Evolutionary conservation across 2,888 invertebrate species (phyloP), one percentile per base, ranked within the genome.

Genomic region (Acleris holmiana): DNA sequence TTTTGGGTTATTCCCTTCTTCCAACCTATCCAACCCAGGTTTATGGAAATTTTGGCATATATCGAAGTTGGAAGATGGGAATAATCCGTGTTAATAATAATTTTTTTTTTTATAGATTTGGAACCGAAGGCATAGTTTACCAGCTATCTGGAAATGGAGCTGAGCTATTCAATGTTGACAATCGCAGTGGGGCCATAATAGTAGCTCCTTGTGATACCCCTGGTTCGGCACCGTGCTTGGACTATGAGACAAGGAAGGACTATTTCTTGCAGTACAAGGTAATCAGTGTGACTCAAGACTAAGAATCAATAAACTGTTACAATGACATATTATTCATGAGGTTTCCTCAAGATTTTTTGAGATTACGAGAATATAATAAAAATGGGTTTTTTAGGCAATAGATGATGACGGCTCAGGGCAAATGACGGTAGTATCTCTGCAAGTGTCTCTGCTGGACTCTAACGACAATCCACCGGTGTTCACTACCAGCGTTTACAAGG

Each of bases 381-480:
- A 29, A 10, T 29, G 2, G 29, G 0, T 6, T 41, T 4, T 40
- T 6, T 82, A 97, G 96, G 98, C 97, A 0, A 97, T 96, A 13
- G 98, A 98, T 73, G 95, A 97, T 76, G 95, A 96, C 68, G 98
- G 97, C 0, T 93, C 94, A 18, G 98, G 97, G 0, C 96, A 96
- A 77, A 95, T 94, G 48, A 95, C 96, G 0, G 95, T 96, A 29
- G 96, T 97, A 0, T 95, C 97, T 0, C 89, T 98, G 2, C 95
- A 96, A 72, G 95, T 98, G 61, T 94, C 95, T 0, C 92, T 98
- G 1, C 94, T 94, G 0, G 98, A 98, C 82, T 96, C 96, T 65
- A 98, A 98, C 83, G 98, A 98, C 86, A 98, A 97, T 79, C 94
- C 97, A 0, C 98, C 98, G 0, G 93, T 94, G 17, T 99, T 99